Conservation (phyloP, 2,797 vertebrate species). For the Neosilurus mollespiculum region DNA sequence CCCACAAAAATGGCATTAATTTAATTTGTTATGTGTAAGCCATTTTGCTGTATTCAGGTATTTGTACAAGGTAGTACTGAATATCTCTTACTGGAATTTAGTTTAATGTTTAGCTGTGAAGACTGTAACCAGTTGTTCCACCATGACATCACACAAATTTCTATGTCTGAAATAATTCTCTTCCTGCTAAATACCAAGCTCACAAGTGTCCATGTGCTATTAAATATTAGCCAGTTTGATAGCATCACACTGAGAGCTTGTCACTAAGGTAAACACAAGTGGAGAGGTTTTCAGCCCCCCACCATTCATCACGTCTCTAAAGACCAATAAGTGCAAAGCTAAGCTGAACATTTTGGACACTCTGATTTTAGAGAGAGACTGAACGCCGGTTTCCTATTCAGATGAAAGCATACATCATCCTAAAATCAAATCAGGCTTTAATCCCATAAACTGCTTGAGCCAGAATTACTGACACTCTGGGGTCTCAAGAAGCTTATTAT, state of each 20-base stretch:
- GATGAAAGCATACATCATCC: conserved; percentile 3
- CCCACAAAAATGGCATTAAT: background rate
- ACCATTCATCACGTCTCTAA: conserved; percentile 8
- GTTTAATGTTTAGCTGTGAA: background rate
- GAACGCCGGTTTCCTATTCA: background rate
- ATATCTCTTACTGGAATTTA: background rate
- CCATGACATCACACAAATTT: background rate
- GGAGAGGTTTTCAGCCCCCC: background rate
- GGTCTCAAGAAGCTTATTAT: conserved; percentile 3
- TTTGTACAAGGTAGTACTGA: background rate
- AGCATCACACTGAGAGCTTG: background rate
- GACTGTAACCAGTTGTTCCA: background rate
- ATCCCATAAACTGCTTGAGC: conserved; percentile 6
- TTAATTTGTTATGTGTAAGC: background rate
- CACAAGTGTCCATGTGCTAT: background rate
- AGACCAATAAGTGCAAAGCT: background rate
- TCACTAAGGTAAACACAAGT: background rate
- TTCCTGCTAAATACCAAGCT: background rate
- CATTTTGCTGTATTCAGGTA: background rate
- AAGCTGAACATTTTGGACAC: background rate
- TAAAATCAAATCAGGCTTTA: conserved; percentile 2
- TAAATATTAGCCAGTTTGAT: background rate
- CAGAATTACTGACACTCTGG: background rate
- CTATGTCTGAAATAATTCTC: background rate
- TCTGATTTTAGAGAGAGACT: background rate